Conservation (phyloP, 2,888 invertebrate genomes). For the Pristionchus japonicus region DNA sequence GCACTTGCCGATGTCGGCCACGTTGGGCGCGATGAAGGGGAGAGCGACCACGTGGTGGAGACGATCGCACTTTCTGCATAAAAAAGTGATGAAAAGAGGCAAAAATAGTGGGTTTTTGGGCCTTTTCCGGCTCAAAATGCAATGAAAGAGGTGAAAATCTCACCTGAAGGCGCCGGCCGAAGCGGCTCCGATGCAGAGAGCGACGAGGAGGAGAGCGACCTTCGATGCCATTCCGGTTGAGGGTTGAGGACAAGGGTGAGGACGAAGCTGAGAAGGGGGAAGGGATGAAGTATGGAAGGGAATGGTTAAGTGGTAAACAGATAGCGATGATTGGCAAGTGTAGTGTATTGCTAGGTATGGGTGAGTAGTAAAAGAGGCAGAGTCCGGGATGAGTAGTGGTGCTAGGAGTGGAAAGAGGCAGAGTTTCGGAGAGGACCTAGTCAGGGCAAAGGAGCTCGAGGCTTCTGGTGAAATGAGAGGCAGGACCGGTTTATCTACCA, state of each 20-base stretch:
- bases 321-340: background rate
- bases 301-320: background rate
- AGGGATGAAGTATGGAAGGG: background rate
- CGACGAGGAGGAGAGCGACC: background rate
- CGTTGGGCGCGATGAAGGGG: background rate
- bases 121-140: no score
- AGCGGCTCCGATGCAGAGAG: background rate
- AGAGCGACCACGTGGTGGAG: background rate
- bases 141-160: background rate
- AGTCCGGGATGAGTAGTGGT: no score
- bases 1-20: conserved; percentile 17
- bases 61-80: background rate
- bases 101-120: no score
- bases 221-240: background rate
- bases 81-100: background rate
- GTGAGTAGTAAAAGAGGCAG: background rate
- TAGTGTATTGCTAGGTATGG: no score
- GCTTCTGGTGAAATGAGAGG: background rate
- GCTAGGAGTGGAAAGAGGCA: no score
- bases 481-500: background rate
- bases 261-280: background rate
- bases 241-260: background rate
- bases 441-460: background rate
- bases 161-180: background rate
- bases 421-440: background rate